Evolutionary conservation across 2,113 vertebrate species (phyloP).

Genomic region (Hiodon alosoides): DNA sequence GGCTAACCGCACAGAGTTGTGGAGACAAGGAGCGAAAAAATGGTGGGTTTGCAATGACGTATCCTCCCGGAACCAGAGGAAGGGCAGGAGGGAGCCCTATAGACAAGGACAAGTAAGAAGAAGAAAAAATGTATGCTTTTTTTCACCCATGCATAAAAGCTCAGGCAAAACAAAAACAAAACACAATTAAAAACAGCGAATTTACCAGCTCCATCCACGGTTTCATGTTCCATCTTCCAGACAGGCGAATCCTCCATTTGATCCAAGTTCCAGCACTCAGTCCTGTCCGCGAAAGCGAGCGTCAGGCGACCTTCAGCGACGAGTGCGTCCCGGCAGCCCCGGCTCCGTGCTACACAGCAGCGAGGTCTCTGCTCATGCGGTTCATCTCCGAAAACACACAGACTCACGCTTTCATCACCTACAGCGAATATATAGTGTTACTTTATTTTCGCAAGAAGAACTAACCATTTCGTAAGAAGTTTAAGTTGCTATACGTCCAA

Average conservation of each 20-base stretch:
- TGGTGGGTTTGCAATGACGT: conserved; percentile 59
- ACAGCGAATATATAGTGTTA: not conserved
- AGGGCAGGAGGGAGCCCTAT: conserved; percentile 45
- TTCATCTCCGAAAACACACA: conserved; percentile 52
- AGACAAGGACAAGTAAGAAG: not conserved
- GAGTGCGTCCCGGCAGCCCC: conserved; percentile 61
- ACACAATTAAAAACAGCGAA: not conserved
- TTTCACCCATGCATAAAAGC: too few species aligned
- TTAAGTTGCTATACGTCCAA: too few species aligned
- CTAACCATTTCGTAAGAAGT: too few species aligned
- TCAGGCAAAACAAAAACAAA: not conserved
- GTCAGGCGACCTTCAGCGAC: conserved; percentile 64
- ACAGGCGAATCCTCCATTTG: conserved; percentile 46
- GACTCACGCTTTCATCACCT: conserved; percentile 42
- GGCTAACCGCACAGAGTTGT: conserved; percentile 55
- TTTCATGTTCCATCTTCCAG: conserved; percentile 49
- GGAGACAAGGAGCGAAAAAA: conserved; percentile 60
- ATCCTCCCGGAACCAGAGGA: conserved; percentile 74
- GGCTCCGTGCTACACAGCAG: conserved; percentile 10
- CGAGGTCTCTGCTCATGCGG: conserved; percentile 9
- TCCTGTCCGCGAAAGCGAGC: conserved; percentile 52
- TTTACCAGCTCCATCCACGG: conserved; percentile 39
- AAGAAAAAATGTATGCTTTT: not conserved
- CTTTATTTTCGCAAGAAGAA: not conserved
- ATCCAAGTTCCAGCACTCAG: conserved; percentile 55